These are phyloP conservation scores for Brienomyrus longianalis DNA, from an alignment of 2,113 vertebrate genomes.

Conservation along the genomic window DNA sequence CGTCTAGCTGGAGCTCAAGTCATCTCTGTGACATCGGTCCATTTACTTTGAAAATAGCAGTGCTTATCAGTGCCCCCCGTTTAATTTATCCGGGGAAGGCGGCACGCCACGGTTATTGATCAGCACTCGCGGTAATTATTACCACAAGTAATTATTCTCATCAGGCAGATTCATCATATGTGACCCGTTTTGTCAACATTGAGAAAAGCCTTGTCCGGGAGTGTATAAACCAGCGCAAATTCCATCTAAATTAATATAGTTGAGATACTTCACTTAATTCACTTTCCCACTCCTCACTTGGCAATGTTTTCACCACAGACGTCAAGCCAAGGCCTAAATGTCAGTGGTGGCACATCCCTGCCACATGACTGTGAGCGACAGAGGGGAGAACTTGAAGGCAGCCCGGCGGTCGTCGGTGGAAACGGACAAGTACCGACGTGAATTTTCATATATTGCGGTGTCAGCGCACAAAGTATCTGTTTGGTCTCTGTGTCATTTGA, in stretches of 20 bases:
- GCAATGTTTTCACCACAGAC: background rate
- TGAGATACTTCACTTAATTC: background rate
- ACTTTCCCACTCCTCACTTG: background rate
- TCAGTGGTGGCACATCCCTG: background rate
- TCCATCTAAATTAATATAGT: background rate
- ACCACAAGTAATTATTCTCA: slow-evolving; percentile 9
- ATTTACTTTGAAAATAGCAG: background rate
- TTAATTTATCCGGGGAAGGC: background rate
- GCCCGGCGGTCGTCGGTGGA: too few species aligned
- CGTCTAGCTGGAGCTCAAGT: background rate
- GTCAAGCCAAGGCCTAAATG: background rate
- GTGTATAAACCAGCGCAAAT: background rate
- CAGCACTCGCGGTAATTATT: slow-evolving; percentile 6
- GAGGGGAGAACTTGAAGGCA: background rate
- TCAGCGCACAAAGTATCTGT: background rate
- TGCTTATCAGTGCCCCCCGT: background rate
- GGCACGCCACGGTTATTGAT: background rate
- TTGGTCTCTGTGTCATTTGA: background rate
- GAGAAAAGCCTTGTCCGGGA: background rate
- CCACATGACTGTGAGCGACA: background rate
- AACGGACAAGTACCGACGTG: background rate
- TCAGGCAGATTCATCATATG: slow-evolving; percentile 6
- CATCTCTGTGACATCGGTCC: background rate
- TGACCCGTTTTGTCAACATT: slow-evolving; percentile 7
- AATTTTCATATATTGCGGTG: background rate